Evolutionary conservation across 2,888 invertebrate genomes (phyloP).

Genomic region (Pinctada fucata): DNA sequence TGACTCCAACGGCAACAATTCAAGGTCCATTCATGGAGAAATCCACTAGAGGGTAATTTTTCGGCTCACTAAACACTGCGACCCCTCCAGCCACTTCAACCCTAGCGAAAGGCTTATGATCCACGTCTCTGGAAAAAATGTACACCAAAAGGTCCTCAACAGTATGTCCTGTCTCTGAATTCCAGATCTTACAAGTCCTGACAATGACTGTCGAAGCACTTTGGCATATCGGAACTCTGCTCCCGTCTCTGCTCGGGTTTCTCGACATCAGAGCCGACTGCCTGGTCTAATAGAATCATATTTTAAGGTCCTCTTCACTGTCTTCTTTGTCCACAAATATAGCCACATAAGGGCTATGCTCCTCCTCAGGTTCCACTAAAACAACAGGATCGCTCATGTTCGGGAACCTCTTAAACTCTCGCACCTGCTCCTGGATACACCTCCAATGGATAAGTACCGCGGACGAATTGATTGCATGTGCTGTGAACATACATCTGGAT

Average conservation of each 20-base stretch:
- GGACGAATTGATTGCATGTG: neutral
- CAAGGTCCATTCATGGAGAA: neutral
- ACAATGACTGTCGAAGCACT: conserved; percentile 3
- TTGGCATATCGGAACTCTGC: neutral
- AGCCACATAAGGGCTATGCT: neutral
- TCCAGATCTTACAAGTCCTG: neutral
- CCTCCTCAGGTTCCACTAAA: neutral
- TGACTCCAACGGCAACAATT: conserved; percentile 8
- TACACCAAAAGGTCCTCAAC: neutral
- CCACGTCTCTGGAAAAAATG: neutral
- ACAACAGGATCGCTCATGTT: neutral
- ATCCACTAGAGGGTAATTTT: neutral
- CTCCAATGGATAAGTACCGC: conserved; percentile 8
- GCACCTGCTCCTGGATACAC: neutral
- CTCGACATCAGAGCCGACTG: neutral
- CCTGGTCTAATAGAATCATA: neutral
- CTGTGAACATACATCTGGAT: neutral
- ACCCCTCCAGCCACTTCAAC: neutral
- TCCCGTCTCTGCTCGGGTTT: neutral
- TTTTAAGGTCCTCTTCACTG: neutral
- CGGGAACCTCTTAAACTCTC: neutral
- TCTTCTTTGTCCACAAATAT: neutral
- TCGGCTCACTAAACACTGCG: neutral
- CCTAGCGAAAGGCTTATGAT: neutral
- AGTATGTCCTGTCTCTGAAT: neutral